These are phyloP conservation scores for Heterotilapia buettikoferi DNA, from an alignment of 2,113 vertebrate species.

Conservation along the genomic window DNA sequence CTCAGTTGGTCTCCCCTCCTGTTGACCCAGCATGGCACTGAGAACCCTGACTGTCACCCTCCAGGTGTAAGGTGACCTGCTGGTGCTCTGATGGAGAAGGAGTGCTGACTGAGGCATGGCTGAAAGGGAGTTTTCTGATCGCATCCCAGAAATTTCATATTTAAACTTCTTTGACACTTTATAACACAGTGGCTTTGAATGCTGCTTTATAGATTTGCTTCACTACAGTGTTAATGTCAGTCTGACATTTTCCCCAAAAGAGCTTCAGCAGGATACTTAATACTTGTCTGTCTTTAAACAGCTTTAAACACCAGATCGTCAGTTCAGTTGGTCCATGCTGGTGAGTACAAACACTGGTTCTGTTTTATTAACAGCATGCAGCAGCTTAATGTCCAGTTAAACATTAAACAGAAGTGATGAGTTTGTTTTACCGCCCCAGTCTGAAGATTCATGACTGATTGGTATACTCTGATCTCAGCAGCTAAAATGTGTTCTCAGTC, in stretches of 20 bases:
- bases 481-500: rapidly evolving
- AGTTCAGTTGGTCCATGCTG: neutral
- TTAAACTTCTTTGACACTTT: neutral
- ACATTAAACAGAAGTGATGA: conserved; percentile 34
- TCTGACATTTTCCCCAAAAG: neutral
- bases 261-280: neutral
- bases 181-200: neutral
- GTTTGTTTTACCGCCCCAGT: conserved; percentile 63
- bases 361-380: neutral
- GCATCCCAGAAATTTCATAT: neutral
- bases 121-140: rapidly evolving
- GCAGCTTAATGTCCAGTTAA: neutral
- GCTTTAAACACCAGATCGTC: neutral
- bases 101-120: neutral
- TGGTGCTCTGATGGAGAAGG: neutral
- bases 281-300: neutral
- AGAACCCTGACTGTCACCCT: neutral
- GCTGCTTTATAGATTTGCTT: neutral
- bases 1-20: neutral
- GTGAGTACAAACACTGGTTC: rapidly evolving
- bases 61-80: neutral
- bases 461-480: conserved; percentile 49
- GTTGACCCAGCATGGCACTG: neutral
- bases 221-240: rapidly evolving
- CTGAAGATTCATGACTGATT: conserved; percentile 56